phyloP scores from a whole-genome alignment of 2,113 vertebrate genomes.

The Vulpes lagopus region DNA sequence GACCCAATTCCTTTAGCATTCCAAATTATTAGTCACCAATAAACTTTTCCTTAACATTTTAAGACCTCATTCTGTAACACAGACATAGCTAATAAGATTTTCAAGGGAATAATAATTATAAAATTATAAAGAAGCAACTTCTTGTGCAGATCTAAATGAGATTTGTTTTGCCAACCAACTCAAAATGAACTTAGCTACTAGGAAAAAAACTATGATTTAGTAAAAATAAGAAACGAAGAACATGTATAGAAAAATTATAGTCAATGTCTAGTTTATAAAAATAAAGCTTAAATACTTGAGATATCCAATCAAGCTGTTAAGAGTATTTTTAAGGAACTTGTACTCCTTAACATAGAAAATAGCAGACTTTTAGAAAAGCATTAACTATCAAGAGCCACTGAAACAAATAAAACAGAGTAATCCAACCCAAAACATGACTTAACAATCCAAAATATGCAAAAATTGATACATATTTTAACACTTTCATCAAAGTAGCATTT shows the following conservation, averaged over 20 bases:
- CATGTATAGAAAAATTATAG: neutral
- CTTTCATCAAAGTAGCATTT: neutral
- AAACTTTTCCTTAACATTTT: constrained; percentile 34
- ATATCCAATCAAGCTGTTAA: constrained; percentile 20
- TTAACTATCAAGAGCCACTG: constrained; percentile 26
- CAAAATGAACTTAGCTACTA: constrained; percentile 13
- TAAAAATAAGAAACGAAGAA: constrained; percentile 35
- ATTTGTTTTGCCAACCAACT: neutral
- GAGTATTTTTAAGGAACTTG: neutral
- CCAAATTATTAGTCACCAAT: constrained; percentile 3
- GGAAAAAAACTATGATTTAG: neutral
- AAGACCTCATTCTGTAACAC: constrained; percentile 22
- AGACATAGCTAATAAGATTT: constrained; percentile 9
- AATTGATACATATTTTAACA: neutral
- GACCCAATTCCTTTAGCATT: neutral
- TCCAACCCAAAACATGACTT: neutral
- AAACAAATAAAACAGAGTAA: neutral
- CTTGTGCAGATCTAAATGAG: constrained; percentile 29
- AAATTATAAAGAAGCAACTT: neutral
- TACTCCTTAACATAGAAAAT: neutral
- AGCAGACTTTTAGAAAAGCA: neutral
- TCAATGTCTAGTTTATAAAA: constrained; percentile 33
- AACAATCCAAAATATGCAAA: neutral
- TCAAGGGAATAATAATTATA: neutral
- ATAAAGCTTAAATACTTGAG: constrained; percentile 26